phyloP scores from a whole-genome alignment of 2,113 vertebrate species.

The Psilopsiagon aurifrons region DNA sequence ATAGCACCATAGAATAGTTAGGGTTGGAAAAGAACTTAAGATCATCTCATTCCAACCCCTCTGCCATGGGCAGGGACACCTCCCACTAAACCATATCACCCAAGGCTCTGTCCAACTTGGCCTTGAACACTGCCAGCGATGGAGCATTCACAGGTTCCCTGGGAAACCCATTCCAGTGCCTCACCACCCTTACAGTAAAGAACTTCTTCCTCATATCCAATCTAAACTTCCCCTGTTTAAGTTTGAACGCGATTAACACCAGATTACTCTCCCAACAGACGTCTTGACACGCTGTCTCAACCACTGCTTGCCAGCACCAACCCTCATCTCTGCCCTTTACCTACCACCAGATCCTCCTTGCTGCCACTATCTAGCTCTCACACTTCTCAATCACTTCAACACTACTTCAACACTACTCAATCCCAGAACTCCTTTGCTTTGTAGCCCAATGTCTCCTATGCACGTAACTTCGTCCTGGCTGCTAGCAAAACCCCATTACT shows the following conservation, averaged over 20 bases:
- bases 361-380: not conserved
- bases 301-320: not conserved
- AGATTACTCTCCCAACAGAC: not conserved
- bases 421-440: not conserved
- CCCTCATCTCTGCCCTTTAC: not conserved
- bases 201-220: too few relatives aligned
- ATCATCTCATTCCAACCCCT: too few relatives aligned
- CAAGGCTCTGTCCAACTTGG: too few relatives aligned
- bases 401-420: not conserved
- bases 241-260: not conserved
- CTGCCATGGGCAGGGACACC: too few relatives aligned
- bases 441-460: not conserved
- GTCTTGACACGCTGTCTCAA: not conserved
- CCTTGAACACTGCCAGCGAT: too few relatives aligned
- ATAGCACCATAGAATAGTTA: too few relatives aligned
- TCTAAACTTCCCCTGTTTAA: too few relatives aligned
- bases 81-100: too few relatives aligned
- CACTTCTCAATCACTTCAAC: not conserved
- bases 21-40: too few relatives aligned
- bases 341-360: not conserved
- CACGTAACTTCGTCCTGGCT: not conserved
- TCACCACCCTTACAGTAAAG: too few relatives aligned
- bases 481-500: not conserved
- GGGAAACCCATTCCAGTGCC: too few relatives aligned
- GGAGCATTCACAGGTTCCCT: too few relatives aligned